phyloP scores from a whole-genome alignment of 2,113 vertebrate species.

The Gambusia holbrooki region DNA sequence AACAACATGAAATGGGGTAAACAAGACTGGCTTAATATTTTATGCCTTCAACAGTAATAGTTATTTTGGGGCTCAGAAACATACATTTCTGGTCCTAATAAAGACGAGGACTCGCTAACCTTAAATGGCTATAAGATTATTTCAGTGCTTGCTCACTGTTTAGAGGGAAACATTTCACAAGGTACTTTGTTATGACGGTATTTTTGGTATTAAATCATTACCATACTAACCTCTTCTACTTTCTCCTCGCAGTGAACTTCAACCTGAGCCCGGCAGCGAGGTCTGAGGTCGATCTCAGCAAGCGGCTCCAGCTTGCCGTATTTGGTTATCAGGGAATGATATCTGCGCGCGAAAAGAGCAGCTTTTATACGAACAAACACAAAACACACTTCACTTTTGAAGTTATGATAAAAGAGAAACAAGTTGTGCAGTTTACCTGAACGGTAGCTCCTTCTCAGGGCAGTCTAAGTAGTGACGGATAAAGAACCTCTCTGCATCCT shows the following conservation, averaged over 20 bases:
- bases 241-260: slow-evolving; percentile 94
- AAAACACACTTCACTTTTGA: neutral
- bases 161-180: too few species aligned
- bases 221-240: slow-evolving; percentile 86
- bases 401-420: neutral
- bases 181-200: too few species aligned
- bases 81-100: neutral
- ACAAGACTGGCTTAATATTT: neutral
- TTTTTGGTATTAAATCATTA: neutral
- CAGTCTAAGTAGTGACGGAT: slow-evolving; percentile 91
- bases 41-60: neutral
- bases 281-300: slow-evolving; percentile 93
- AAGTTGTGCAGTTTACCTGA: slow-evolving; percentile 77
- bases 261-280: slow-evolving; percentile 89
- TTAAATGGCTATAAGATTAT: too few species aligned
- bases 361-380: neutral
- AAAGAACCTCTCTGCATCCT: slow-evolving; percentile 96
- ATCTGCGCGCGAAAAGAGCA: slow-evolving; percentile 75
- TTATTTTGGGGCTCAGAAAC: neutral
- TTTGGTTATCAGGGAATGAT: slow-evolving; percentile 92
- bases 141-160: too few species aligned
- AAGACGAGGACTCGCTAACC: neutral
- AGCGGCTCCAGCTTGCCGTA: slow-evolving; percentile 95
- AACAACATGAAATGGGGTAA: neutral
- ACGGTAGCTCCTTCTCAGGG: slow-evolving; percentile 90